Conservation (phyloP, 2,113 vertebrate species). For the Anser cygnoides region DNA sequence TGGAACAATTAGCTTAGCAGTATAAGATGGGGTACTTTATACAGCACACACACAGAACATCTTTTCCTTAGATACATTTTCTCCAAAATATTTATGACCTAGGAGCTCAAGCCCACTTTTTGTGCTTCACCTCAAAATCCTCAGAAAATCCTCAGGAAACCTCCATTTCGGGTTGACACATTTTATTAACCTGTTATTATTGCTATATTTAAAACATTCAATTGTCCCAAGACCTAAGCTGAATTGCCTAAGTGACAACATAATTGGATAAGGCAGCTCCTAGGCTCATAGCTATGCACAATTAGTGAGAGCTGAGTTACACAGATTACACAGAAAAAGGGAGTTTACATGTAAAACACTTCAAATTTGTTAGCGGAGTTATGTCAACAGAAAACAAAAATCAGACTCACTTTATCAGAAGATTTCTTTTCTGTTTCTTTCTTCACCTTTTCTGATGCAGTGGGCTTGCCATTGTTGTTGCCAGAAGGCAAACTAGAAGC, state of each 20-base stretch:
- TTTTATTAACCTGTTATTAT: not conserved
- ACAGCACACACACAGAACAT: accelerated
- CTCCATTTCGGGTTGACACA: not conserved
- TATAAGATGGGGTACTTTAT: not conserved
- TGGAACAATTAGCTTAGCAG: not conserved
- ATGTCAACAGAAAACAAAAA: not conserved
- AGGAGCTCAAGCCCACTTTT: not conserved
- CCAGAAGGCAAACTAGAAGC: conserved; percentile 81
- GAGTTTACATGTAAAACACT: not conserved
- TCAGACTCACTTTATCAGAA: conserved; percentile 87
- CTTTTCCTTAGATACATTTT: not conserved
- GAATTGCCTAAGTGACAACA: not conserved
- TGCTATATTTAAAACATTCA: not conserved
- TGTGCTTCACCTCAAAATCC: not conserved
- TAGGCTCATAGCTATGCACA: not conserved
- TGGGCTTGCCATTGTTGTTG: conserved; percentile 86
- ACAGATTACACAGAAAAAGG: not conserved
- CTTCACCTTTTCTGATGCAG: conserved; percentile 88
- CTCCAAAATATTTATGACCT: not conserved
- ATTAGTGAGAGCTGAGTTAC: not conserved
- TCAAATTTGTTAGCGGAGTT: not conserved
- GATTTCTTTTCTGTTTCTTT: conserved; percentile 93
- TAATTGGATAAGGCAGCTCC: not conserved
- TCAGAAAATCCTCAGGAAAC: not conserved
- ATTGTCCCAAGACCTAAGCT: not conserved